These are phyloP conservation scores for Mustelus asterias DNA, from an alignment of 2,113 vertebrate genomes.

Conservation along the genomic window DNA sequence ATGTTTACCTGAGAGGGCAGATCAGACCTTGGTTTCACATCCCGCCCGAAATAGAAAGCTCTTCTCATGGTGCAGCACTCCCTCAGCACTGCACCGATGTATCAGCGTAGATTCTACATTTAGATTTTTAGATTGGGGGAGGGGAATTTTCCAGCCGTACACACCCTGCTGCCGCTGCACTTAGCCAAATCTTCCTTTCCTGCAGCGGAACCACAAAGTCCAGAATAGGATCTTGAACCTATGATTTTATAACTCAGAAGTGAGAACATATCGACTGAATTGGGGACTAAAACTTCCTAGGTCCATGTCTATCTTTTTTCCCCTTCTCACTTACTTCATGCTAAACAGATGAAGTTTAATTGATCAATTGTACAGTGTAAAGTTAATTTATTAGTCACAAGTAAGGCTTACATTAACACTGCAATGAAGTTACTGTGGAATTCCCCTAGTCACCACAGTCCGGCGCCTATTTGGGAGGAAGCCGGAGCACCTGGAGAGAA, in stretches of 20 bases:
- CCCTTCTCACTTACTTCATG: neutral
- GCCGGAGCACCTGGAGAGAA: too few relatives aligned
- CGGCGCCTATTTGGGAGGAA: too few relatives aligned
- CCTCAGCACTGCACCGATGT: neutral
- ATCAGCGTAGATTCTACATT: neutral
- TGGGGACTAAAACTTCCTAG: neutral
- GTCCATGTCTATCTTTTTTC: neutral
- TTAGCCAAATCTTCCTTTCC: too few relatives aligned
- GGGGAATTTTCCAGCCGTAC: too few relatives aligned
- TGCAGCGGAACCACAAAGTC: too few relatives aligned
- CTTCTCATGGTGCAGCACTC: neutral
- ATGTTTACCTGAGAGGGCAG: neutral
- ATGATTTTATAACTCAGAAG: neutral
- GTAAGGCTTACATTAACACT: too few relatives aligned
- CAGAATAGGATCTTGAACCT: neutral
- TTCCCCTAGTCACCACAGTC: too few relatives aligned
- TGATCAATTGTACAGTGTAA: neutral
- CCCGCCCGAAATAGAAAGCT: neutral
- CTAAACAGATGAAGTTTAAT: neutral
- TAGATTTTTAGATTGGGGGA: neutral
- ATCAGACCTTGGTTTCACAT: neutral
- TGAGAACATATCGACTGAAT: neutral
- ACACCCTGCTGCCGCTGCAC: too few relatives aligned
- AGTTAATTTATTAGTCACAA: too few relatives aligned
- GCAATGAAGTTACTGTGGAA: too few relatives aligned